Evolutionary conservation across 2,888 invertebrate species (phyloP).

Genomic region (Ecdyonurus torrentis): DNA sequence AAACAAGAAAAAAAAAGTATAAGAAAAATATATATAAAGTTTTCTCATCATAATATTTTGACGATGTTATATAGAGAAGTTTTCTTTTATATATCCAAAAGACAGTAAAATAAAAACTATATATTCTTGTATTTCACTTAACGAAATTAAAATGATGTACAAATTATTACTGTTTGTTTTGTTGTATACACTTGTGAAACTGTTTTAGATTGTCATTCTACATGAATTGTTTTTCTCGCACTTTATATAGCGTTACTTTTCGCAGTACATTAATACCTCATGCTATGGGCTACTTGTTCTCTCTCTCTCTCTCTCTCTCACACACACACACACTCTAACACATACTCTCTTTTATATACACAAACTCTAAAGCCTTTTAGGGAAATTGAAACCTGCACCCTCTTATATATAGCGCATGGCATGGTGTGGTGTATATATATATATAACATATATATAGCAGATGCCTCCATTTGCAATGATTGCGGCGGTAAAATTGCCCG

Average conservation of each 20-base stretch:
- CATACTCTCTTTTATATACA: too few relatives aligned
- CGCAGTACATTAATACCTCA: too few relatives aligned
- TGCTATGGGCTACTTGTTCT: too few relatives aligned
- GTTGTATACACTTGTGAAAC: too few relatives aligned
- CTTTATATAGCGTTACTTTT: too few relatives aligned
- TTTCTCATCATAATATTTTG: not conserved
- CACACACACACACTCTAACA: too few relatives aligned
- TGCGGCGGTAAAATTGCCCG: constrained; percentile 2
- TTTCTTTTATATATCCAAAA: not conserved
- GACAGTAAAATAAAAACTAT: not conserved
- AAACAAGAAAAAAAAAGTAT: not conserved
- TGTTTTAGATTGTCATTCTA: too few relatives aligned
- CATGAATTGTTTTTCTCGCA: too few relatives aligned
- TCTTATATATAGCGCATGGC: not conserved
- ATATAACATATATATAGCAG: too few relatives aligned
- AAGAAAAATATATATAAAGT: not conserved
- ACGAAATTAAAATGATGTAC: not conserved
- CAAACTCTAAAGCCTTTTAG: constrained; percentile 8
- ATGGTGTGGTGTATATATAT: not conserved
- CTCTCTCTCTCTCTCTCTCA: too few relatives aligned
- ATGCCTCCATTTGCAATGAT: constrained; percentile 2
- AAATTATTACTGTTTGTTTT: not conserved
- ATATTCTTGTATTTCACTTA: not conserved
- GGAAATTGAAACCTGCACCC: constrained; percentile 9
- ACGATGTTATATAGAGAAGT: too few relatives aligned